Evolutionary conservation across 2,113 vertebrate genomes (phyloP).

Genomic region (Aviceda subcristata): DNA sequence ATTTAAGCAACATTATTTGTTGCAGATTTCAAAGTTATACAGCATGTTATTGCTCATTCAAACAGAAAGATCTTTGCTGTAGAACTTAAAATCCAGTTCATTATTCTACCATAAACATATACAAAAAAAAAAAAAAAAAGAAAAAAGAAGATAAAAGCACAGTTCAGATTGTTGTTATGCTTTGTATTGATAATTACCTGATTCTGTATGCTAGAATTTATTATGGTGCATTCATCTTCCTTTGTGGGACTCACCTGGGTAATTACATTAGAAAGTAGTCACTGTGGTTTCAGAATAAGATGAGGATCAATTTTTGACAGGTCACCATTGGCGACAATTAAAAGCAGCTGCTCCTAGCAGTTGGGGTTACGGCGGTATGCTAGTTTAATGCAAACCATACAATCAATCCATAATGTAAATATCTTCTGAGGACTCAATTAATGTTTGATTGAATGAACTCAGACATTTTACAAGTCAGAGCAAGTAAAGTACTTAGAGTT

Average conservation of each 20-base stretch:
- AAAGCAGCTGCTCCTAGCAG: neutral
- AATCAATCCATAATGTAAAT: neutral
- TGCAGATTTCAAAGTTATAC: neutral
- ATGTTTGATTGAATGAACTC: constrained; percentile 18
- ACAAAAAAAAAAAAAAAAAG: neutral
- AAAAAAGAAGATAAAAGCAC: neutral
- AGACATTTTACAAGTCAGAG: neutral
- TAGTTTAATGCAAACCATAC: neutral
- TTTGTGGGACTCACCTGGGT: constrained; percentile 65
- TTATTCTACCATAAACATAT: neutral
- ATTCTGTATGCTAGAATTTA: constrained; percentile 72
- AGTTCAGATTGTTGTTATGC: constrained; percentile 67
- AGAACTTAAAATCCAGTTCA: neutral
- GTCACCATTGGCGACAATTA: constrained; percentile 18
- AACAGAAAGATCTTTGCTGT: neutral
- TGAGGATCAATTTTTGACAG: constrained; percentile 47
- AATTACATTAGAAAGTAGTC: constrained; percentile 77
- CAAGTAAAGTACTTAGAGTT: neutral
- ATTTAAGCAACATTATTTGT: neutral
- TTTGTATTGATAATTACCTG: constrained; percentile 70
- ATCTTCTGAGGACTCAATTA: neutral
- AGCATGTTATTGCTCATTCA: neutral
- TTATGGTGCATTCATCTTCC: constrained; percentile 56
- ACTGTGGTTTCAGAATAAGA: constrained; percentile 56
- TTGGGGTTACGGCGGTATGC: neutral